Evolutionary conservation across 1,140 invertebrate species (phyloP), one percentile per base, ranked within the genome.

Genomic region (Diprion similis): DNA sequence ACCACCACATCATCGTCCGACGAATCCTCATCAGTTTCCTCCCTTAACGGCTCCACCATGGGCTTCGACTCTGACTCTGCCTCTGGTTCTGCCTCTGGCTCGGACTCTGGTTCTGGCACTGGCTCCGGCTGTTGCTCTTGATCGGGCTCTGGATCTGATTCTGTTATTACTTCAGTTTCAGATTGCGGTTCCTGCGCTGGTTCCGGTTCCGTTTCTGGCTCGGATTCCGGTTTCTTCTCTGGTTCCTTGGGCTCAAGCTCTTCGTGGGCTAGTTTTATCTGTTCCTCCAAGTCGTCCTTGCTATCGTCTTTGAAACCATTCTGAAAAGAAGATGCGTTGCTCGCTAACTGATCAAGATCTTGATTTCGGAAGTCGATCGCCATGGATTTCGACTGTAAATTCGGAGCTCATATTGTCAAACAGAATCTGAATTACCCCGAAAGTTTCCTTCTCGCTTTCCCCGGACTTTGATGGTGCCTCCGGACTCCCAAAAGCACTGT

Each of bases 401-500:
- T 6, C 24, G 24, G 24, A 37, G 24, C 24, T 37, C 24, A 6
- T 24, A 68, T 66, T 73, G 1, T 72, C 47, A 51, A 59, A 18
- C 8, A 7, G 13, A 72, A 59, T 47, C 51, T 66, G 66, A 72
- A 68, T 59, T 15, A 65, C n/a, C 48, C 19, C 10, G 68, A n/a
- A 15, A 64, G 46, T 71, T 66, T 70, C 69, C 13, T 72, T 72
- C 9, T 11, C 46, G 46, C 46, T 19, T 47, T 65, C 59, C 19
- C 15, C 74, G 67, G 71, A 74, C 51, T 77, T 74, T 70, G 75
- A 78, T 0, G 72, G 78, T 70, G 77, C 81, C 69, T 86, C 83
- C 4, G 81, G 79, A 46, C 76, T 85, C n/a, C 80, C 80, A n/a
- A 84, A 82, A 0, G 82, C 78, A 18, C 79, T 83, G 59, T 85